Evolutionary conservation across 2,113 vertebrate genomes (phyloP).

Genomic region (Prunella fulvescens): DNA sequence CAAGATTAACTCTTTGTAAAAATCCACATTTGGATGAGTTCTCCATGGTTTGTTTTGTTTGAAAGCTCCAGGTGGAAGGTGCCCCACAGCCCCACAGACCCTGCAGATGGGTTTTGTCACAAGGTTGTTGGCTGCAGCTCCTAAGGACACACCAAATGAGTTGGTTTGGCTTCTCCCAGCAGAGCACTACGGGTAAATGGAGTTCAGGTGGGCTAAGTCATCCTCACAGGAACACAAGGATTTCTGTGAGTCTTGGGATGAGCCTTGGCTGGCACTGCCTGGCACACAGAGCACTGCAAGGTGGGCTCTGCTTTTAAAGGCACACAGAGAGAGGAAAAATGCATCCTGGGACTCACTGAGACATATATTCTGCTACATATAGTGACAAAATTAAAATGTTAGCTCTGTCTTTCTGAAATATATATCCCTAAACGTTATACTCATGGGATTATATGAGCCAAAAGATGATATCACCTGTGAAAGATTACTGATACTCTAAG

Average conservation of each 20-base stretch:
- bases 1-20: not conserved
- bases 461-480: not conserved
- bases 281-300: not conserved
- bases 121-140: not conserved
- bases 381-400: not conserved
- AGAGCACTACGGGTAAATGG: not conserved
- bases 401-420: not conserved
- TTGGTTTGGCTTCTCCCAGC: not conserved
- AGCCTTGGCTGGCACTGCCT: not conserved
- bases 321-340: not conserved
- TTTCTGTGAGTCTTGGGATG: not conserved
- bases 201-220: not conserved
- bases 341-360: not conserved
- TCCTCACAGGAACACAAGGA: not conserved
- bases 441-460: not conserved
- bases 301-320: not conserved
- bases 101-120: not conserved
- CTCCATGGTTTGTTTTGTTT: not conserved
- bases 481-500: not conserved
- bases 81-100: not conserved
- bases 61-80: not conserved
- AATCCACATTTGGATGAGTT: not conserved
- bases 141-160: fast-evolving
- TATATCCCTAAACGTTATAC: not conserved
- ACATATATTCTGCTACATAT: fast-evolving